Evolutionary conservation across 2,113 vertebrate species (phyloP).

Genomic region (Pachypanchax playfairii): DNA sequence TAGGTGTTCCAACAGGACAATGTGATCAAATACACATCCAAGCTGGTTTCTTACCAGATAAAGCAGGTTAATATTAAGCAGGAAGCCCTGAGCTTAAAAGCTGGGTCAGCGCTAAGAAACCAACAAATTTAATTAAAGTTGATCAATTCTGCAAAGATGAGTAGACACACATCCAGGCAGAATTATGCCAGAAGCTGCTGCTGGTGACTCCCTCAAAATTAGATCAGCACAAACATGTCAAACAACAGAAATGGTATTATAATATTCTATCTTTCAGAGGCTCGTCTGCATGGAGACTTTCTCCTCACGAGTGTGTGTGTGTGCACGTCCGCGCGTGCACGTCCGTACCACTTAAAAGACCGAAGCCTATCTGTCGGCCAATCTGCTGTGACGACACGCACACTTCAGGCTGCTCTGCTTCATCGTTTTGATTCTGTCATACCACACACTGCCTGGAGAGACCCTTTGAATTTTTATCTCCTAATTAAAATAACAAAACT

Average conservation of each 20-base stretch:
- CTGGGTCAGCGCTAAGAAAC: no score
- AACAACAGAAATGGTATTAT: slow-evolving; percentile 65
- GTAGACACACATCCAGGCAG: no score
- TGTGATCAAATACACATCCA: no score
- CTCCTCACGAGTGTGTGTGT: slow-evolving; percentile 19
- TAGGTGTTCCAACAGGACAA: no score
- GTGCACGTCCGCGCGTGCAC: slow-evolving; percentile 25
- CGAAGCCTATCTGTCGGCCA: slow-evolving; percentile 73
- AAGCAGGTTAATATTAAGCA: no score
- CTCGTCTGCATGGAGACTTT: slow-evolving; percentile 53
- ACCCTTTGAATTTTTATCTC: slow-evolving; percentile 83
- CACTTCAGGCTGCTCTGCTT: slow-evolving; percentile 77
- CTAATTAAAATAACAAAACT: slow-evolving; percentile 86
- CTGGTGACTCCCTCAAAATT: slow-evolving; percentile 54
- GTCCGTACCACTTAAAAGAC: slow-evolving; percentile 72
- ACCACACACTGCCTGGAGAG: slow-evolving; percentile 81
- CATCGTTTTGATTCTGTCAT: slow-evolving; percentile 82
- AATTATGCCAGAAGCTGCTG: no score
- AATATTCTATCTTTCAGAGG: slow-evolving; percentile 65
- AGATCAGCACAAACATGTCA: slow-evolving; percentile 63
- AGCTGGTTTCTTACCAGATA: no score
- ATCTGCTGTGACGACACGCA: slow-evolving; percentile 75
- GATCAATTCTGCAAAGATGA: no score
- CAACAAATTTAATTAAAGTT: no score
- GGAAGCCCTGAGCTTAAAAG: no score